These are phyloP conservation scores for Lottia gigantea DNA, from an alignment of 2,888 invertebrate species.

Conservation along the genomic window DNA sequence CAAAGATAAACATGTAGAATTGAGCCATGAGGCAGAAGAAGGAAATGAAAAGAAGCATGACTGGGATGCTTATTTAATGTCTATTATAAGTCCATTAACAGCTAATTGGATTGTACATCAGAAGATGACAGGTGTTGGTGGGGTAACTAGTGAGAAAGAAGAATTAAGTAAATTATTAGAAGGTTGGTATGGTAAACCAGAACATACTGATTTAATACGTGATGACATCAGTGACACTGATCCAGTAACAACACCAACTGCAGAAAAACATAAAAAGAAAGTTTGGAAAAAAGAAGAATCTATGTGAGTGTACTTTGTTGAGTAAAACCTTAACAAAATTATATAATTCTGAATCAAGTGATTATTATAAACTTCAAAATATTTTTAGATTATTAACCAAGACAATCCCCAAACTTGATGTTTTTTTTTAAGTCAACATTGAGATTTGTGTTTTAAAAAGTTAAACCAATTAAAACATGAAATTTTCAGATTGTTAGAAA, in stretches of 20 bases:
- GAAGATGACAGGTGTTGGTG: constrained; percentile 37
- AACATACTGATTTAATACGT: constrained; percentile 55
- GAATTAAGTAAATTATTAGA: constrained; percentile 49
- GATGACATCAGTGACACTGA: constrained; percentile 55
- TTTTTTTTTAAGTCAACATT: not conserved
- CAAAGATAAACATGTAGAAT: constrained; percentile 8
- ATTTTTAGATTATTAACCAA: too few relatives aligned
- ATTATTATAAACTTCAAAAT: too few relatives aligned
- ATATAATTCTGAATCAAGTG: too few relatives aligned
- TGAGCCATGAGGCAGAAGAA: constrained; percentile 15
- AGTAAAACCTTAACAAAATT: too few relatives aligned
- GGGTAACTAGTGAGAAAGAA: constrained; percentile 42
- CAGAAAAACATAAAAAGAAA: constrained; percentile 38
- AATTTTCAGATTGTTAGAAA: constrained; percentile 52
- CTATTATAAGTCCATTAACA: constrained; percentile 60
- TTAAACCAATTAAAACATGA: not conserved
- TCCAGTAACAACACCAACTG: constrained; percentile 29
- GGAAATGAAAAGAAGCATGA: constrained; percentile 34
- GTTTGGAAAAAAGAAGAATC: constrained; percentile 47
- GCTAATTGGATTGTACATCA: constrained; percentile 66
- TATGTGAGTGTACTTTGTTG: constrained; percentile 3
- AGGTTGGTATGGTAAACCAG: constrained; percentile 56
- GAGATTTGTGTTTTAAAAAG: not conserved
- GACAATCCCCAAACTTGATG: not conserved
- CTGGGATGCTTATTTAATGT: constrained; percentile 66